A percentile compares a stretch with the other conserved stretches of the same genome.
These are phyloP conservation scores for Plebejus melissa DNA, from an alignment of 2,888 invertebrate genomes.

Conservation along the genomic window DNA sequence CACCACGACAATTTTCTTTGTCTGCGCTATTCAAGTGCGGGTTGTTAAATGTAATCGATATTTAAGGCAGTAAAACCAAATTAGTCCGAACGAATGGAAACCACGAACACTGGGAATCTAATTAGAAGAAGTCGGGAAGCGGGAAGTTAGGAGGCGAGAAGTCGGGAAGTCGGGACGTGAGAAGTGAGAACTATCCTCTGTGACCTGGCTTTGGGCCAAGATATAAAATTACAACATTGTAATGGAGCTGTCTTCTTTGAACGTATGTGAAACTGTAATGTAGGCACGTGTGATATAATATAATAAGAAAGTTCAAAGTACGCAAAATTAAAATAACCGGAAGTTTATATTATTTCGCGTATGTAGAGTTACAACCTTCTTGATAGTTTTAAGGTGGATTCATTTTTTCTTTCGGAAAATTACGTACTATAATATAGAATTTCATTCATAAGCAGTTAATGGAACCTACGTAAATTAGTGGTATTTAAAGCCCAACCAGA, in stretches of 20 bases:
- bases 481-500: too few relatives aligned
- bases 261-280: background rate
- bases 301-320: too few relatives aligned
- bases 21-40: background rate
- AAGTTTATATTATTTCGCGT: too few relatives aligned
- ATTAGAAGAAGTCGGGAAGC: slow-evolving; percentile 40
- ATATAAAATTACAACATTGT: slow-evolving; percentile 11
- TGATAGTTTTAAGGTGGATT: too few relatives aligned
- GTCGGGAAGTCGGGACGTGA: slow-evolving; percentile 33
- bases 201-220: slow-evolving; percentile 37
- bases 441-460: too few relatives aligned
- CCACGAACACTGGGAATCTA: slow-evolving; percentile 39
- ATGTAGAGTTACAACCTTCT: too few relatives aligned
- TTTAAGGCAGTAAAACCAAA: slow-evolving; percentile 6
- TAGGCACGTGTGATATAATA: too few relatives aligned
- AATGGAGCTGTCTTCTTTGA: background rate
- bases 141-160: background rate
- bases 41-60: slow-evolving; percentile 1
- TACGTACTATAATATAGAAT: too few relatives aligned
- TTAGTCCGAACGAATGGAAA: slow-evolving; percentile 25
- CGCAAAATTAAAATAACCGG: too few relatives aligned
- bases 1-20: background rate
- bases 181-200: slow-evolving; percentile 33
- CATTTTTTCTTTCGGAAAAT: too few relatives aligned
- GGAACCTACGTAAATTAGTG: too few relatives aligned